Evolutionary conservation across 1,140 invertebrate species (phyloP).

Genomic region (Oscheius sp.): DNA sequence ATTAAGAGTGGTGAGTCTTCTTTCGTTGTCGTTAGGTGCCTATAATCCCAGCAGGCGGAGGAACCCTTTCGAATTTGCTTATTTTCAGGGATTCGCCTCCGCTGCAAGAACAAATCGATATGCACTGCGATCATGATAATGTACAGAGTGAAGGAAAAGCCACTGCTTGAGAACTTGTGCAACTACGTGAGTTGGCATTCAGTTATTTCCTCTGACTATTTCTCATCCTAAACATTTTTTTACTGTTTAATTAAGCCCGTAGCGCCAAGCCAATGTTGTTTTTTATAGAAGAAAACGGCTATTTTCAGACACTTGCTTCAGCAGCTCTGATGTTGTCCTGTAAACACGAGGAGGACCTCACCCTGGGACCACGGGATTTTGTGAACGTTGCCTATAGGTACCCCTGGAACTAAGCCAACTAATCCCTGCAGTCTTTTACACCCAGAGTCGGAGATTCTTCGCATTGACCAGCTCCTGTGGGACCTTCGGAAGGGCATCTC

Average conservation of each 20-base stretch:
- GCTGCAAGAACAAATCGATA: not conserved
- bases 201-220: not conserved
- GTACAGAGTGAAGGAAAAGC: not conserved
- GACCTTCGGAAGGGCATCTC: not conserved
- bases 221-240: not conserved
- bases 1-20: not conserved
- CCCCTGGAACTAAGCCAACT: not conserved
- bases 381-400: not conserved
- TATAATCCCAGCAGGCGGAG: too few relatives aligned
- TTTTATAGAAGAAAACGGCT: not conserved
- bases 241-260: not conserved
- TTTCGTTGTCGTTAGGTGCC: not conserved
- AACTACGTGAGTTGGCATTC: not conserved
- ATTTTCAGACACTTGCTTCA: not conserved
- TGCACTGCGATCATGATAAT: not conserved
- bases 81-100: not conserved
- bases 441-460: not conserved
- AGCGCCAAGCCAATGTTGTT: too few relatives aligned
- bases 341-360: constrained; percentile 4
- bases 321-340: not conserved
- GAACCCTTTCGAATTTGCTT: not conserved
- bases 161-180: not conserved
- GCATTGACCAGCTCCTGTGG: not conserved
- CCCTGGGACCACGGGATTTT: not conserved
- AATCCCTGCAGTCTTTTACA: not conserved